Conservation (phyloP, 2,113 vertebrate genomes). For the Odontophorus gujanensis region DNA sequence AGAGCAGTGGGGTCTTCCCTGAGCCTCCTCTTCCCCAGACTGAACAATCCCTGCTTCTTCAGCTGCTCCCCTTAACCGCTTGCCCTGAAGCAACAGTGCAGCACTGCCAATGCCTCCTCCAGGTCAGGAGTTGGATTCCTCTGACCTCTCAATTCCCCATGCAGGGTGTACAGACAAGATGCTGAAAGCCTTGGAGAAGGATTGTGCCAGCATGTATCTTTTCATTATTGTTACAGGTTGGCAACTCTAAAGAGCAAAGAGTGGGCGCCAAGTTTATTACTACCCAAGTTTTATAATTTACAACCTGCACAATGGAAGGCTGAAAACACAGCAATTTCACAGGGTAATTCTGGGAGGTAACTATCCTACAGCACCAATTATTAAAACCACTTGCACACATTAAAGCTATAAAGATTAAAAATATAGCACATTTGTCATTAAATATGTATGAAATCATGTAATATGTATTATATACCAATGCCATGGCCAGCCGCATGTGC, state of each 20-base stretch:
- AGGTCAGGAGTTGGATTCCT: not conserved
- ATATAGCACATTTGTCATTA: conserved; percentile 82
- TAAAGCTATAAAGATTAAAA: conserved; percentile 86
- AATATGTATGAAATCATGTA: conserved; percentile 82
- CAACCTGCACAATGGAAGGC: conserved; percentile 58
- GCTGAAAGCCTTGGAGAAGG: conserved; percentile 34
- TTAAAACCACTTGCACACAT: conserved; percentile 80
- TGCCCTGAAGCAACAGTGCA: too few relatives aligned
- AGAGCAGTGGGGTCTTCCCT: too few relatives aligned
- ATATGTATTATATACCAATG: conserved; percentile 76
- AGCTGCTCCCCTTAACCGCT: rapidly evolving
- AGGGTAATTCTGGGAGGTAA: conserved; percentile 76
- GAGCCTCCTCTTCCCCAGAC: too few relatives aligned
- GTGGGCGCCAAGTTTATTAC: conserved; percentile 72
- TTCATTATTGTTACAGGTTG: conserved; percentile 55
- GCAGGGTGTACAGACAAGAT: not conserved
- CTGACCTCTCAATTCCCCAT: not conserved
- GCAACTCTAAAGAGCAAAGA: conserved; percentile 55
- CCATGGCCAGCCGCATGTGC: conserved; percentile 50
- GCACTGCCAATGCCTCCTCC: rapidly evolving
- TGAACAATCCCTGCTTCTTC: not conserved
- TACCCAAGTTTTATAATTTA: conserved; percentile 77
- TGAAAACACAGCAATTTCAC: conserved; percentile 82
- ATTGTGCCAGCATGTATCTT: conserved; percentile 15
- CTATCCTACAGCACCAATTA: conserved; percentile 82